Percentiles rank a stretch among this genome's conserved stretches.
Conservation (phyloP, 2,888 invertebrate species). For the Cephus nigrinus region DNA sequence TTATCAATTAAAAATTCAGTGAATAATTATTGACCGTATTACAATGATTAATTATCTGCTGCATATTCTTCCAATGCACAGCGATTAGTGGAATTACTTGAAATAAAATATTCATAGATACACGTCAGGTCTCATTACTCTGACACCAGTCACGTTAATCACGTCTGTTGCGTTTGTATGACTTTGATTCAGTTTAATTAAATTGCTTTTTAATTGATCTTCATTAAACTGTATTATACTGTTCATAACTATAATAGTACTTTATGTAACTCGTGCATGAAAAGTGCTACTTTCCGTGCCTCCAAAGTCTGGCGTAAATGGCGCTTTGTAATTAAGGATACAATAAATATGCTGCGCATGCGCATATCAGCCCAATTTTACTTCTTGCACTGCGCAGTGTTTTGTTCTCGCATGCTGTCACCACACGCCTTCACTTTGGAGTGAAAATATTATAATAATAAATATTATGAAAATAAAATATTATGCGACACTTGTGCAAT, state of each 20-base stretch:
- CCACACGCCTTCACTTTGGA: too few species aligned
- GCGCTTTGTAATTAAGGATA: too few species aligned
- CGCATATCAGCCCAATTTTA: too few species aligned
- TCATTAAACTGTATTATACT: neutral
- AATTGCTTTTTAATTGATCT: neutral
- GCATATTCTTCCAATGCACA: neutral
- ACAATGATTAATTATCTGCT: neutral
- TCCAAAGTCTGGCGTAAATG: too few species aligned
- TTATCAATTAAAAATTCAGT: neutral
- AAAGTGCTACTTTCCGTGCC: too few species aligned
- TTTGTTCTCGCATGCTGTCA: too few species aligned
- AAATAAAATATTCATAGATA: neutral
- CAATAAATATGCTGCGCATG: too few species aligned
- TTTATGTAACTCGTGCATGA: too few species aligned
- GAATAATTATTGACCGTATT: neutral
- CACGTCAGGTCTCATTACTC: neutral
- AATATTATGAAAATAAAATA: too few species aligned
- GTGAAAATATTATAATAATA: too few species aligned
- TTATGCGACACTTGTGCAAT: too few species aligned
- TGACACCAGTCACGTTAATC: neutral
- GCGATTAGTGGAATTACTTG: neutral
- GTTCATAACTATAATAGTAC: neutral
- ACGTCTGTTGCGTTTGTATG: neutral
- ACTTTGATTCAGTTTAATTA: neutral
- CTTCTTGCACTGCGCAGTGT: too few species aligned